phyloP scores from a whole-genome alignment of 1,140 invertebrate genomes.

The Aphelinus atriplicis region DNA sequence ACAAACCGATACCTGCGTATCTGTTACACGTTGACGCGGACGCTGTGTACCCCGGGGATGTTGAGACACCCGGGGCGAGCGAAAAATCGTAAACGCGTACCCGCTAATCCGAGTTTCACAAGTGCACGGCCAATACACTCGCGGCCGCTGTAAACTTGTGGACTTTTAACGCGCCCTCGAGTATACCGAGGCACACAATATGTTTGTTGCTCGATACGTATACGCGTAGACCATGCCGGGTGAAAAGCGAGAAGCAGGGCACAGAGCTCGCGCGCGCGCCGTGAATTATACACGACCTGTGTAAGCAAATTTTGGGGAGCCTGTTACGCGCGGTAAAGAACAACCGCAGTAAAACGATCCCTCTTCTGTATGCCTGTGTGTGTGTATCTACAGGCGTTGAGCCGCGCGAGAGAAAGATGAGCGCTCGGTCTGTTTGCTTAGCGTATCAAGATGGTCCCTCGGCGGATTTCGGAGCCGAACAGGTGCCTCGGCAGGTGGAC shows the following conservation, averaged over 20 bases:
- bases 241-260: neutral
- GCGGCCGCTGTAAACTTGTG: conserved; percentile 1
- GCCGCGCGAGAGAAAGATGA: conserved; percentile 12
- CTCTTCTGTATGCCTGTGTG: neutral
- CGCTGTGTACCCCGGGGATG: neutral
- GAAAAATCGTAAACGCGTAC: neutral
- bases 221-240: neutral
- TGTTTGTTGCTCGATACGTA: neutral
- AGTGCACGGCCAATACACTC: conserved; percentile 4
- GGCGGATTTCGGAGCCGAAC: neutral
- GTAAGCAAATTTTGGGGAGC: conserved; percentile 39
- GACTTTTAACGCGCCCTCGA: conserved; percentile 13
- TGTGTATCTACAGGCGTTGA: too few species aligned
- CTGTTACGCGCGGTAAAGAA: neutral
- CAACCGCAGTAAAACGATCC: conserved; percentile 30
- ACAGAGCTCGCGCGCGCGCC: conserved; percentile 10
- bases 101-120: conserved; percentile 21
- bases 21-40: neutral
- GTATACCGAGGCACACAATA: neutral
- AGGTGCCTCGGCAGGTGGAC: conserved; percentile 30
- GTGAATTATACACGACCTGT: conserved; percentile 13
- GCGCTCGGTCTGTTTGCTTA: conserved; percentile 19
- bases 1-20: too few species aligned
- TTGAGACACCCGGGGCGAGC: neutral
- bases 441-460: conserved; percentile 22